Evolutionary conservation across 2,888 invertebrate species (phyloP), one percentile per base, ranked within the genome.

Genomic region (Neuroscelio doddi): DNA sequence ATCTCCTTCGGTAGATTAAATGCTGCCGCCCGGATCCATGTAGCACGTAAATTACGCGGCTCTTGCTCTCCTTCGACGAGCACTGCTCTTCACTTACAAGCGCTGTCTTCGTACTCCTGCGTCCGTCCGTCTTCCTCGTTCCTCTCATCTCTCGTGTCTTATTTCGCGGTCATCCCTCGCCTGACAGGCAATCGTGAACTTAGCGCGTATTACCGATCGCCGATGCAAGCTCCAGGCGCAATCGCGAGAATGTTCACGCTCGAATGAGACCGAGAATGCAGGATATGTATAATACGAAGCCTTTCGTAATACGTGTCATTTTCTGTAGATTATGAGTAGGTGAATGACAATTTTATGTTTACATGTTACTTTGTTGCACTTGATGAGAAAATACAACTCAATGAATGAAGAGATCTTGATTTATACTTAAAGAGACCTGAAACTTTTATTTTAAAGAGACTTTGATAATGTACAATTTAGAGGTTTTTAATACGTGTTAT

Each of bases 11-110:
- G 49, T 68, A 73, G 73, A 79, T 80, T 80, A 79, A 80, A 78
- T 78, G 72, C 73, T 71, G 72, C 73, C 72, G 72, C 71, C 70
- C 57, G 74, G 72, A 76, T 74, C 74, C 78, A 77, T 76, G 77
- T 78, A 71, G 75, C 73, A 74, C 74, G 76, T 78, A 77, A 78
- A 79, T 79, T 78, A 78, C 76, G 70, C 70, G 67, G 51, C 49
- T 56, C 39, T 29, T 34, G 39, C 42, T 51, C 53, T 64, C 38
- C 32, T 27, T 41, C 42, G 57, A 41, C 50, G 21, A 24, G 68
- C 64, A 57, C 59, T 68, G 66, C 69, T 69, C 73, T 73, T 71
- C 72, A 56, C 70, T 76, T 76, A 21, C 72, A 70, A 68, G 75
- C 70, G 73, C 69, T 75, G 71, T 75, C 73, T 73, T 74, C 71